Base-by-base conservation (phyloP, 2,113 vertebrate species). In the Empidonax alnorum region DNA sequence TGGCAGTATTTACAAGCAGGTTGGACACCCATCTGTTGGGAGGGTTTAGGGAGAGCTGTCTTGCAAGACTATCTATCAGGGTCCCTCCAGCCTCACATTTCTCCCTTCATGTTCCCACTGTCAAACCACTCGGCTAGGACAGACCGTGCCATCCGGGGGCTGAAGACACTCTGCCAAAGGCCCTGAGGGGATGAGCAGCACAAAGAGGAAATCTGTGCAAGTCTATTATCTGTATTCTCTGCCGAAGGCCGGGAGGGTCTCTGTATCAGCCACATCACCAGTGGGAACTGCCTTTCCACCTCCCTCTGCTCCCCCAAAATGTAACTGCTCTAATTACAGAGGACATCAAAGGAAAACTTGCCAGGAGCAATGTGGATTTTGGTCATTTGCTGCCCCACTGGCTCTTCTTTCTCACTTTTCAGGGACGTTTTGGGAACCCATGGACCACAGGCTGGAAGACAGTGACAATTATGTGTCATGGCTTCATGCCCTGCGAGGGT, bases 1-100 rank as follows among this genome's bases (percentile, higher is more conserved):
- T 94, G 95, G 96, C 96, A 97, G 35, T 65, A 49, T 92, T 94
- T 91, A 75, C 41, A 88, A 95, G 89, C 96, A 97, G 90, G 94
- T 72, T 97, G 96, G 91, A 59, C 76, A 91, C 61, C 96, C 96
- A 97, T 96, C 95, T 97, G 95, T 87, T 95, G 86, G 56, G 86
- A 92, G 56, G 73, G 30, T 75, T 81, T 81, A 28, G 31, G 50
- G 80, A 89, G 73, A 84, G 86, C 61, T 87, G 65, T 86, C 83
- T 95, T 92, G 83, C 89, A 93, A 87, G 91, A 28, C 37, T 62
- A 28, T 84, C 73, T 84, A 3, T 82, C 65, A 92, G 84, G 93
- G 91, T 95, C 91, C 94, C 94, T 94, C 93, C 73, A 96, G 93
- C 87, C 80, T 93, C 65, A n/a, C 76, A 56, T 89, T 95, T 92